Base-by-base conservation (phyloP, 2,888 invertebrate genomes). In the Acanthosoma haemorrhoidale region DNA sequence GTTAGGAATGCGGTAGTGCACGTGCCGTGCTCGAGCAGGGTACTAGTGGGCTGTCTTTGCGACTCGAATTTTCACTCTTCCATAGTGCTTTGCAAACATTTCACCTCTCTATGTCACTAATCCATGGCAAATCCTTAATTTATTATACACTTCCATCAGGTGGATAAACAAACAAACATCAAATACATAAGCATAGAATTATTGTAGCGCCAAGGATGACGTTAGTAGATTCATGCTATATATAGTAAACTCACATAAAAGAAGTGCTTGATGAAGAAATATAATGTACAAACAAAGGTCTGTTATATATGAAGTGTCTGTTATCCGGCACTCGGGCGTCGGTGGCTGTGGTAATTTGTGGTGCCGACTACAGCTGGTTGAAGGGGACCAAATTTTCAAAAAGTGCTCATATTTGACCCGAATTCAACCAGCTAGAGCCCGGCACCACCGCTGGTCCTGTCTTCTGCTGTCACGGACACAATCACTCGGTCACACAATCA, bases 311-410 rank as follows among this genome's bases (percentile, higher is more conserved):
- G 21, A 31, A 41, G 29, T 25, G 63, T 63, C 41, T 25, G 29
- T 25, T 25, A 25, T 13, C n/a, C n/a, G n/a, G n/a, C n/a, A n/a
- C n/a, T n/a, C n/a, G n/a, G n/a, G n/a, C n/a, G n/a, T n/a, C 25
- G 51, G 51, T 25, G 25, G 21, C 13, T 31, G 16, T 36, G 70
- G 41, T 67, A 63, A 57, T 21, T 21, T 61, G 74, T 73, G 73
- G 74, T 82, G 82, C 81, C 80, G 79, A 80, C 85, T 86, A 86
- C 86, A 87, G 87, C 87, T 87, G 87, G 87, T 87, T 87, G 87
- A 87, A 87, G 87, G 87, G 87, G 87, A 87, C 87, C 87, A 87
- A 87, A 86, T 86, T 81, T 80, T 78, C 78, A 75, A 77, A 77
- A 79, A 77, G 78, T 51, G 34, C 34, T 43, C 34, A 79, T 83